Evolutionary conservation across 1,140 invertebrate species (phyloP), one percentile per base, ranked within the genome.

Genomic region (Macrosteles quadrilineatus): DNA sequence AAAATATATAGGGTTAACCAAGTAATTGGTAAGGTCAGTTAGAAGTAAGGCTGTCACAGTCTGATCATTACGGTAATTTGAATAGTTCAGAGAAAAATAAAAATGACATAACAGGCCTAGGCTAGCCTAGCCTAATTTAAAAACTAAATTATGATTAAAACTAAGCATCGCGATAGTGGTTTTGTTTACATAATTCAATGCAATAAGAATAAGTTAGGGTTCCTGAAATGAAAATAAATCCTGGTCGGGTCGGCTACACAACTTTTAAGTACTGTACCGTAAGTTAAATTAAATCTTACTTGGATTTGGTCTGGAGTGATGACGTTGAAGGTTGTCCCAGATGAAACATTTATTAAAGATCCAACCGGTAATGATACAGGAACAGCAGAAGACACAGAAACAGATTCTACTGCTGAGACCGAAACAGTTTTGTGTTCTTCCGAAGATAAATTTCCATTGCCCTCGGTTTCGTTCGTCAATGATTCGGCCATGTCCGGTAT

Each of bases 251-350:
- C n/a, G 17, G 25, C 14, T 23, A 30, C 59, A 19, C 3, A 31
- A 19, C 14, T n/a, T n/a, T n/a, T n/a, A n/a, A n/a, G n/a, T n/a
- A n/a, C n/a, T n/a, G n/a, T n/a, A n/a, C n/a, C n/a, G n/a, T 32
- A 67, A 67, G 66, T 36, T 31, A 64, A n/a, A 23, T 27, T 19
- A 32, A 1, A 23, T 40, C 67, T 69, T 74, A 85, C 84, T 77
- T 91, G 89, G 73, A 93, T 80, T 76, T 92, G 91, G 73, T 93
- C 92, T 9, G 90, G 88, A 12, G 91, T 91, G 78, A 93, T 93
- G 75, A 93, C 91, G 82, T 93, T 93, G 80, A 92, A 93, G 30
- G 91, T 88, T 47, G 90, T 88, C 69, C 81, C 80, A 6, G 82
- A 78, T 19, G 83, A 78, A 64, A 85, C 84, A 45, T 90, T 87